Conservation (phyloP, 2,113 vertebrate genomes). For the Leptocoma aspasia region DNA sequence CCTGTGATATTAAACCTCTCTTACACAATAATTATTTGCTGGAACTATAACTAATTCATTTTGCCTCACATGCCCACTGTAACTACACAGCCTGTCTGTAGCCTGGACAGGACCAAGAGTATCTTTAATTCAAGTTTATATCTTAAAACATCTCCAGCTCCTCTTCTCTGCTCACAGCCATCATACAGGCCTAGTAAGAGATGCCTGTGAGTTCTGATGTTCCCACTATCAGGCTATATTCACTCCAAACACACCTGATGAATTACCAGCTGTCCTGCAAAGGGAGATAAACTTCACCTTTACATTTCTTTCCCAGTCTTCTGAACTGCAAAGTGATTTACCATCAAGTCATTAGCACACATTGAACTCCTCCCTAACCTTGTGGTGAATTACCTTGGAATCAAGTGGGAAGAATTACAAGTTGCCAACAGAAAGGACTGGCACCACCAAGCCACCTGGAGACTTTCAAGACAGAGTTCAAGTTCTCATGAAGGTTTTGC, state of each 20-base stretch:
- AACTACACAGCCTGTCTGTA: background rate
- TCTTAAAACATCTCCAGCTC: background rate
- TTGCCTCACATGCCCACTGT: background rate
- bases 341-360: background rate
- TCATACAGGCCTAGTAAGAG: rapidly evolving
- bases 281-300: background rate
- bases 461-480: background rate
- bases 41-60: background rate
- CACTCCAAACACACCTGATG: background rate
- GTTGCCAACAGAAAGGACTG: background rate
- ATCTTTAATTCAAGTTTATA: background rate
- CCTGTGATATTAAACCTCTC: background rate
- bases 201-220: background rate
- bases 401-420: background rate
- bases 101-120: background rate
- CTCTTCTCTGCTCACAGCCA: background rate
- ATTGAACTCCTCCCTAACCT: background rate
- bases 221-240: background rate
- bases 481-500: background rate
- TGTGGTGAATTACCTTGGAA: background rate
- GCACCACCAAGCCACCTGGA: background rate
- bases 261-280: background rate
- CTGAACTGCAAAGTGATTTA: background rate
- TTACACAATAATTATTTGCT: background rate
- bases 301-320: background rate